Conservation (phyloP, 2,797 vertebrate genomes). For the Leuciscus waleckii region DNA sequence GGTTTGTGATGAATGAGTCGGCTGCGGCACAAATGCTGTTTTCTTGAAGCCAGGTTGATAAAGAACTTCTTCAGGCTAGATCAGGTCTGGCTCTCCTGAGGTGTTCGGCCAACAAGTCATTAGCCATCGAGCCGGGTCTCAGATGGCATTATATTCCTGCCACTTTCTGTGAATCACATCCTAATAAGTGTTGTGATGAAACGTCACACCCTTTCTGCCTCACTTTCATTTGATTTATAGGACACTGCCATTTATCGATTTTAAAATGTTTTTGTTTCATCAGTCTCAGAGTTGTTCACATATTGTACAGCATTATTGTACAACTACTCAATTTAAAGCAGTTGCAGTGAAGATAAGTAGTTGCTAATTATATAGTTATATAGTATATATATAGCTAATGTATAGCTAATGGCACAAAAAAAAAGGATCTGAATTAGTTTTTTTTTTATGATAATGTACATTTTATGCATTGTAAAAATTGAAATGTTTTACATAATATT, state of each 20-base stretch:
- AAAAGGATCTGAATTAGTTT: no score
- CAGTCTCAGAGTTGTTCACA: not conserved
- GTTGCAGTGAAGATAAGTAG: not conserved
- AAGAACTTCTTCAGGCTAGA: constrained; percentile 24
- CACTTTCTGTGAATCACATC: not conserved
- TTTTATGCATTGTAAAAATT: not conserved
- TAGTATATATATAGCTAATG: no score
- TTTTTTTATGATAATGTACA: not conserved
- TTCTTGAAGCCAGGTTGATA: not conserved
- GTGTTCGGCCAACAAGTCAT: not conserved
- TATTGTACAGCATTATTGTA: not conserved
- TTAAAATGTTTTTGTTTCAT: not conserved
- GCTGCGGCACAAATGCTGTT: not conserved
- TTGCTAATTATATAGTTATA: not conserved
- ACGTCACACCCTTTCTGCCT: not conserved
- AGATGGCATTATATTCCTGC: constrained; percentile 11
- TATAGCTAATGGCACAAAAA: not conserved
- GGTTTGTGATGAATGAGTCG: constrained; percentile 8
- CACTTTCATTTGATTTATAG: not conserved
- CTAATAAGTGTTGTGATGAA: constrained; percentile 22
- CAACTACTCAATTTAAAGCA: not conserved
- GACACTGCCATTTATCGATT: not conserved
- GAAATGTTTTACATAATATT: not conserved
- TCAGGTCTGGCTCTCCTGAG: not conserved
- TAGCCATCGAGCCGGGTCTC: not conserved